Evolutionary conservation across 1,140 invertebrate species (phyloP).

Genomic region (Hirudo medicinalis): DNA sequence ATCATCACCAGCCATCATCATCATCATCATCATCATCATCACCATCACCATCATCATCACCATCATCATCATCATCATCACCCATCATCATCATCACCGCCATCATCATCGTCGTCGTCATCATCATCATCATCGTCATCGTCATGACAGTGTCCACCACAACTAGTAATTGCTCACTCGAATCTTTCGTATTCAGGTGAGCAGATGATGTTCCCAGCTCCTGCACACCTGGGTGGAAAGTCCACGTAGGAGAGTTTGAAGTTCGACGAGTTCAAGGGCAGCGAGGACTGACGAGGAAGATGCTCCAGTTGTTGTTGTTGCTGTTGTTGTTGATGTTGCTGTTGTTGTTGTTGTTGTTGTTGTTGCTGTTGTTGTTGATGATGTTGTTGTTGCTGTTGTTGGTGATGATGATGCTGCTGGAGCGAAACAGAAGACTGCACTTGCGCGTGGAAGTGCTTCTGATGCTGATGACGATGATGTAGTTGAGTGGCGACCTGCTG

Average conservation of each 20-base stretch:
- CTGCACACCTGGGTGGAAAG: slow-evolving; percentile 3
- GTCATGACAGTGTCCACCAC: too few relatives aligned
- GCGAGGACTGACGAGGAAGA: not conserved
- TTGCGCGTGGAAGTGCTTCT: not conserved
- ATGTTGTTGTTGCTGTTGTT: not conserved
- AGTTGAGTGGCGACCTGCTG: not conserved
- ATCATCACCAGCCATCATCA: not conserved
- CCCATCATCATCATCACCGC: slow-evolving; percentile 4
- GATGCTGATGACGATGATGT: not conserved
- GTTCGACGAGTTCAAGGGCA: not conserved
- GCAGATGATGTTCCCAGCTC: slow-evolving; percentile 14
- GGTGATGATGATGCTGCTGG: not conserved
- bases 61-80: slow-evolving; percentile 8
- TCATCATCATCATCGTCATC: slow-evolving; percentile 5
- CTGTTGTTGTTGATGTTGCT: not conserved
- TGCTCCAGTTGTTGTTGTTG: not conserved
- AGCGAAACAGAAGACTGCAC: not conserved
- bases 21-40: slow-evolving; percentile 5
- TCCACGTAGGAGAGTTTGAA: slow-evolving; percentile 16
- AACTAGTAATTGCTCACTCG: not conserved
- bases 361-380: slow-evolving; percentile 1
- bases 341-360: slow-evolving; percentile 1
- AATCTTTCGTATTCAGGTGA: slow-evolving; percentile 10
- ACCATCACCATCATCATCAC: not conserved
- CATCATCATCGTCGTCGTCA: not conserved